Evolutionary conservation across 1,140 invertebrate genomes (phyloP), one percentile per base, ranked within the genome.

Genomic region (Vanessa tameamea): DNA sequence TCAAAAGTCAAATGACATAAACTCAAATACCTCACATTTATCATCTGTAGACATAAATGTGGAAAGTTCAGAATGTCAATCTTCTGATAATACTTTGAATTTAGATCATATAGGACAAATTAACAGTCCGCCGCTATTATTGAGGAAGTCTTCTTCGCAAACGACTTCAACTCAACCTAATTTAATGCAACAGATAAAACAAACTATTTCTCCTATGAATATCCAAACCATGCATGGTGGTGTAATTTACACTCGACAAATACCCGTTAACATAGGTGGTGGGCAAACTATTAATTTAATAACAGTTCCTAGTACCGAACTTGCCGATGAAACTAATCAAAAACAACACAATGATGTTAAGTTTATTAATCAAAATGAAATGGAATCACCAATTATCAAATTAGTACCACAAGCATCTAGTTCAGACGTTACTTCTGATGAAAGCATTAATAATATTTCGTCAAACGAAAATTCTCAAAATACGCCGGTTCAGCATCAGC

Each of bases 261-360:
- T 95, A 80, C 94, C 94, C 4, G 93, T 94, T 0, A 93, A 93
- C 72, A 91, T 93, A 51, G 88, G 90, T 8, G 88, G 91, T 47
- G 94, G 94, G 23, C 94, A 95, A 83, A 94, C 94, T 3, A 94
- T 95, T 43, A 95, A 94, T 80, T 83, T 95, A 51, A 94, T 95
- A 70, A 94, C 94, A 14, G 93, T 93, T 20, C 93, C 93, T 7
- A 93, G 86, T 70, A 90, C 88, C 3, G 92, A 93, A 63, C 78
- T 93, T 15, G 69, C 88, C 4, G 92, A 93, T 31, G 92, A 93
- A 53, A 77, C 80, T 43, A 83, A 77, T 50, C 80, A 85, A 72
- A 92, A 92, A 77, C 88, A 90, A 77, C 83, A 88, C 66, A 16
- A 79, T 15, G 82, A 83, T 43, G 70, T 79, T 12, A 83, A 83